phyloP scores from a whole-genome alignment of 2,113 vertebrate species.

The Notothenia coriiceps region DNA sequence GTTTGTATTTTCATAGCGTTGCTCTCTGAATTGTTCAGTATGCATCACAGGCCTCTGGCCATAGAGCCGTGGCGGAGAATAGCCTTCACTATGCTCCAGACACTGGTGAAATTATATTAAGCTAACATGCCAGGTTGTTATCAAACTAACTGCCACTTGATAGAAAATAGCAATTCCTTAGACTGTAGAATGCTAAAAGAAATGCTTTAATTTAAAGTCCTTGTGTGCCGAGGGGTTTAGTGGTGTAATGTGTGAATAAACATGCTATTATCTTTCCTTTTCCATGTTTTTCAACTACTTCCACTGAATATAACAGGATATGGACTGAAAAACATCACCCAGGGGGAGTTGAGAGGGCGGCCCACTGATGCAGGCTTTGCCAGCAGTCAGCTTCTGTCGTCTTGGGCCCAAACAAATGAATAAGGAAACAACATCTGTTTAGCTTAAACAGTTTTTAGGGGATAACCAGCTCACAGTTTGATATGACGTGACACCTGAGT shows the following conservation, averaged over 20 bases:
- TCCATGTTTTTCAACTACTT: neutral
- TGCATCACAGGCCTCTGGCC: conserved; percentile 38
- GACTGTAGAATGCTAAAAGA: conserved; percentile 12
- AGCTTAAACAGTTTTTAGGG: conserved; percentile 48
- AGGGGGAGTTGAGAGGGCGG: neutral
- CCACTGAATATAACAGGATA: neutral
- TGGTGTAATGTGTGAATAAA: conserved; percentile 25
- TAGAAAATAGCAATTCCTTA: conserved; percentile 43
- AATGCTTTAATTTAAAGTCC: conserved; percentile 39
- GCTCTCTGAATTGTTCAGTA: conserved; percentile 41
- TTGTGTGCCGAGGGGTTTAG: conserved; percentile 16
- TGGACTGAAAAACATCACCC: conserved; percentile 5
- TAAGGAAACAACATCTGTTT: conserved; percentile 37
- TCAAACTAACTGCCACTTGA: conserved; percentile 41
- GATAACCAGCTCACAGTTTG: conserved; percentile 13
- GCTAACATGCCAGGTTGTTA: conserved; percentile 45
- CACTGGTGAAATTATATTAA: conserved; percentile 42
- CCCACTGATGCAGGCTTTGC: neutral
- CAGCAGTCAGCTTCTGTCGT: conserved; percentile 3
- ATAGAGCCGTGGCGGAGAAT: conserved; percentile 35
- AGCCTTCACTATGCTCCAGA: conserved; percentile 37
- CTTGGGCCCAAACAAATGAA: conserved; percentile 20
- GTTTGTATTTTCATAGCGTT: conserved; percentile 29
- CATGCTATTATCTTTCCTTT: conserved; percentile 17
- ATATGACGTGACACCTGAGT: conserved; percentile 44